Conservation (phyloP, 2,797 vertebrate species). For the Tragelaphus eurycerus region DNA sequence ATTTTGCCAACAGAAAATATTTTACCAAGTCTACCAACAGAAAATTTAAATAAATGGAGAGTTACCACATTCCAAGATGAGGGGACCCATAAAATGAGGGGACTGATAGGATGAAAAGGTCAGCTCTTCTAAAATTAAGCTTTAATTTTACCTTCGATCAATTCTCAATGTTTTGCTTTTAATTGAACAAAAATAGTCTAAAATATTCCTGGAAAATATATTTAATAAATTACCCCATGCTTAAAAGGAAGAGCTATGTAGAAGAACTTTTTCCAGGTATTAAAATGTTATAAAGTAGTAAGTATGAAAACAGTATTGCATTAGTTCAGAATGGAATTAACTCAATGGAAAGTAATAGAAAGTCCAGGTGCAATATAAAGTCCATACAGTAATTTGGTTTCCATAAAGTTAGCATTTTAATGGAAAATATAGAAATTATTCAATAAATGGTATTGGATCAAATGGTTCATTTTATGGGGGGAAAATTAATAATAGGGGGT, state of each 20-base stretch:
- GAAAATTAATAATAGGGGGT: not conserved
- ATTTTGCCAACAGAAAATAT: not conserved
- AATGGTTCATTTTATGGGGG: not conserved
- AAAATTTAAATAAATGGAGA: not conserved
- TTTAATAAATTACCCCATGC: not conserved
- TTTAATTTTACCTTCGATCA: not conserved
- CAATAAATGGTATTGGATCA: not conserved
- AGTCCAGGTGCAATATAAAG: not conserved
- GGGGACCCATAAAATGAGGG: not conserved
- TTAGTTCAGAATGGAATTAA: not conserved
- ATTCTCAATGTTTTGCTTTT: not conserved
- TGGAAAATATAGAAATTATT: not conserved
- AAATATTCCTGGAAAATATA: not conserved
- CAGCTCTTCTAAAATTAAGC: not conserved
- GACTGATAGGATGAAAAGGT: not conserved
- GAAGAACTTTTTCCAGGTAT: not conserved
- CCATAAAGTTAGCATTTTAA: not conserved
- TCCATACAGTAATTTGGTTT: not conserved
- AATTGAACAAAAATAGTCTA: not conserved
- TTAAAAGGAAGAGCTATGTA: not conserved
- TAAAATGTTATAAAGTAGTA: not conserved
- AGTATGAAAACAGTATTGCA: not conserved
- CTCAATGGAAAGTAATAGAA: not conserved
- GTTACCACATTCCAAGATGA: not conserved
- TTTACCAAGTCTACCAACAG: not conserved